Percentiles rank a stretch among this genome's conserved stretches.
Conservation (phyloP, 2,888 invertebrate species). For the Stenchaetothrips biformis region DNA sequence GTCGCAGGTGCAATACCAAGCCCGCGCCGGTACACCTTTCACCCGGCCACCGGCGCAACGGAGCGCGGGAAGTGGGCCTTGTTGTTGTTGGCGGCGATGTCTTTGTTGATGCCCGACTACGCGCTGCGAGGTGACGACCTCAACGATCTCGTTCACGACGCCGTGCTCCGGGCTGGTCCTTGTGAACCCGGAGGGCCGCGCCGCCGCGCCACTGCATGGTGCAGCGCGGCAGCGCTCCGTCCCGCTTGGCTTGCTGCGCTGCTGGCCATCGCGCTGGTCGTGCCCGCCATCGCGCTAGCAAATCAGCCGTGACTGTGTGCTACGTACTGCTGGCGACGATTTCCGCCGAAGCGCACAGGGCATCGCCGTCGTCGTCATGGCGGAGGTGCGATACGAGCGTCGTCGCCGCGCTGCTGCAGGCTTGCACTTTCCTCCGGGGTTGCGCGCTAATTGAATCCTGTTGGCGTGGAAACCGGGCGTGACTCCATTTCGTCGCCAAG, state of each 20-base stretch:
- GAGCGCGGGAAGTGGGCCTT: slow-evolving; percentile 5
- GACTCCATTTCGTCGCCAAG: background rate
- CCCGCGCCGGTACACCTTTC: background rate
- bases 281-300: background rate
- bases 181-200: too few species aligned
- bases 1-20: slow-evolving; percentile 8
- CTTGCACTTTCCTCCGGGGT: background rate
- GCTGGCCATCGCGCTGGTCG: background rate
- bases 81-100: background rate
- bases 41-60: background rate
- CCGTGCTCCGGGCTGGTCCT: too few species aligned
- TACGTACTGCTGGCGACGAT: background rate
- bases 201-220: background rate
- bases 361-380: too few species aligned
- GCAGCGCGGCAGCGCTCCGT: background rate
- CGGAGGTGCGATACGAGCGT: too few species aligned
- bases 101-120: background rate
- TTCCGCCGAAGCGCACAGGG: background rate
- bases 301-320: background rate
- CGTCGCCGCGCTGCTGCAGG: background rate
- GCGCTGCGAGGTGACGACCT: background rate
- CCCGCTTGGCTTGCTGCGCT: background rate
- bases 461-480: background rate
- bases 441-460: background rate
- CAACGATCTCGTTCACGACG: background rate